Percentiles rank a stretch among this genome's conserved stretches.
Conservation (phyloP, 2,888 invertebrate genomes). For the Sialis lutaria region DNA sequence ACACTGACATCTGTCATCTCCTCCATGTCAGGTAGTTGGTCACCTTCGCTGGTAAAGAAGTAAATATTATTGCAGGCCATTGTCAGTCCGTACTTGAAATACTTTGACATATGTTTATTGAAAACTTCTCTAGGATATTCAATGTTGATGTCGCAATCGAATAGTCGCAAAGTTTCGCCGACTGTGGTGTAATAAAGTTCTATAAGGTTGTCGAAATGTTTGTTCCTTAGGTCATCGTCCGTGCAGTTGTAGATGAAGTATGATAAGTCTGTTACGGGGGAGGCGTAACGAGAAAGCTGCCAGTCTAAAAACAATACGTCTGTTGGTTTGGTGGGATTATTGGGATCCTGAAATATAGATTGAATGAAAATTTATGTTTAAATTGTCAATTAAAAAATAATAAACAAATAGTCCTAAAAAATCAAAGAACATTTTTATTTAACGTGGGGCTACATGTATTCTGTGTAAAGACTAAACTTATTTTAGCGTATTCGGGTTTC, state of each 20-base stretch:
- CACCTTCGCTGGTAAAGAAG: constrained; percentile 13
- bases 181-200: constrained; percentile 8
- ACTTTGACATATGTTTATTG: constrained; percentile 15
- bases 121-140: constrained; percentile 17
- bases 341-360: not conserved
- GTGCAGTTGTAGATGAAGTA: constrained; percentile 1
- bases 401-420: too few relatives aligned
- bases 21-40: constrained; percentile 11
- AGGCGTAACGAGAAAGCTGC: constrained; percentile 1
- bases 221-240: not conserved
- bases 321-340: not conserved
- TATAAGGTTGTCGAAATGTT: not conserved
- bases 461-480: too few relatives aligned
- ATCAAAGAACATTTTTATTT: too few relatives aligned
- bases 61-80: constrained; percentile 15
- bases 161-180: constrained; percentile 11
- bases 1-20: constrained; percentile 6
- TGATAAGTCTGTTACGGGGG: constrained; percentile 1
- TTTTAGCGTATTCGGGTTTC: too few relatives aligned
- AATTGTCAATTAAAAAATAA: too few relatives aligned
- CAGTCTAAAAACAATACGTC: constrained; percentile 2
- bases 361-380: too few relatives aligned
- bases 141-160: constrained; percentile 14
- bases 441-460: too few relatives aligned
- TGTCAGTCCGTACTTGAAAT: constrained; percentile 14